A percentile compares a stretch with the other conserved stretches of the same genome.
Conservation (phyloP, 2,113 vertebrate genomes). For the Dicerorhinus sumatrensis region DNA sequence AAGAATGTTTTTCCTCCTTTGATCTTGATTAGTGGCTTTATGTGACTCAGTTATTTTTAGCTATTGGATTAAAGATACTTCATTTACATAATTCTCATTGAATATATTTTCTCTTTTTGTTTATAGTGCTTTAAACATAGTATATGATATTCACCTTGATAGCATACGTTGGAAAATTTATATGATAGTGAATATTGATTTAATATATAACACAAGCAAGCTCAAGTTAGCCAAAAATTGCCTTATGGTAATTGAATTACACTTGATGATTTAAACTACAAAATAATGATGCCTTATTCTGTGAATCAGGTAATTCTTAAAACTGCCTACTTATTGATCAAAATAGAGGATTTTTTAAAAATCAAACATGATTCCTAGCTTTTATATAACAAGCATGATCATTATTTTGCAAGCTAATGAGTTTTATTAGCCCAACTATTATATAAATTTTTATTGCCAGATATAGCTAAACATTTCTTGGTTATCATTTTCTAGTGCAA, state of each 20-base stretch:
- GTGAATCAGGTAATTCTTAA: slow-evolving; percentile 65
- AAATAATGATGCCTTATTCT: slow-evolving; percentile 46
- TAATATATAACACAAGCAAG: slow-evolving; percentile 13
- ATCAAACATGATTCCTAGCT: slow-evolving; percentile 24
- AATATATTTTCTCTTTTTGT: slow-evolving; percentile 7
- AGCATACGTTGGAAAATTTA: background rate
- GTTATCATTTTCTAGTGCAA: slow-evolving; percentile 26
- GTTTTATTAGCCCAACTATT: slow-evolving; percentile 4
- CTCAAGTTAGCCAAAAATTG: slow-evolving; percentile 32
- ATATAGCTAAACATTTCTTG: slow-evolving; percentile 50
- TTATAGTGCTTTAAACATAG: background rate
- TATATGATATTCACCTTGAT: background rate
- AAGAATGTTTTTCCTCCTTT: slow-evolving; percentile 56
- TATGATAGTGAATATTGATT: slow-evolving; percentile 18
- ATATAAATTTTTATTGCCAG: slow-evolving; percentile 53
- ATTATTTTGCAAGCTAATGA: slow-evolving; percentile 13
- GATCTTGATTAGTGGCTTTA: slow-evolving; percentile 57
- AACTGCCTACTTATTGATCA: background rate
- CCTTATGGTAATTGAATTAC: background rate
- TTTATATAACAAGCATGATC: slow-evolving; percentile 34
- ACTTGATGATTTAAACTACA: slow-evolving; percentile 54
- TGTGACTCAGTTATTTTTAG: slow-evolving; percentile 36
- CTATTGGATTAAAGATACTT: slow-evolving; percentile 38
- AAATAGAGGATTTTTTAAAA: background rate
- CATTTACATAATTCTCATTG: slow-evolving; percentile 45